Evolutionary conservation across 2,113 vertebrate species (phyloP).

Genomic region (Fulmarus glacialis): DNA sequence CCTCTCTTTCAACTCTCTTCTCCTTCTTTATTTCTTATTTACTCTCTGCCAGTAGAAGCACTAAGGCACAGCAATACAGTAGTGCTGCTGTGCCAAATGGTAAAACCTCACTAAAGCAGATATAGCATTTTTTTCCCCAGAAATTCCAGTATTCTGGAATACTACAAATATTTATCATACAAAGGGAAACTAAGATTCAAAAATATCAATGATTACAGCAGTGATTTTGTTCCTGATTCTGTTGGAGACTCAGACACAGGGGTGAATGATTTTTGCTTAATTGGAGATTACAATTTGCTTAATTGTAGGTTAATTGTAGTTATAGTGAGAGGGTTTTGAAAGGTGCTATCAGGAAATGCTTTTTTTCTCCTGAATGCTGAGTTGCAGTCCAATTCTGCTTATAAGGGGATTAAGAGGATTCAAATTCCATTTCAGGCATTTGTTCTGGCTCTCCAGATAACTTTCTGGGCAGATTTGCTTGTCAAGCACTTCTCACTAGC

Average conservation of each 20-base stretch:
- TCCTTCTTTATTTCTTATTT: background rate
- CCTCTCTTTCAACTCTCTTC: background rate
- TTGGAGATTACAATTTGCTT: too few species aligned
- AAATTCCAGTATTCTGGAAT: background rate
- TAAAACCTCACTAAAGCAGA: background rate
- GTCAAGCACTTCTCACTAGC: slow-evolving; percentile 72
- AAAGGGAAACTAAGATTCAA: background rate
- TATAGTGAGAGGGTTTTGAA: background rate
- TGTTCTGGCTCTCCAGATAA: slow-evolving; percentile 71
- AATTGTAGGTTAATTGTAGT: background rate
- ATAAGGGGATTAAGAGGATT: slow-evolving; percentile 73
- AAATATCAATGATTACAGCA: background rate
- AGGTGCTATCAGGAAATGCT: background rate
- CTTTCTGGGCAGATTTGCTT: slow-evolving; percentile 69
- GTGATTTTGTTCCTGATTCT: background rate
- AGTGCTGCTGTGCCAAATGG: background rate
- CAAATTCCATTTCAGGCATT: slow-evolving; percentile 81
- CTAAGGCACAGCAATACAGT: background rate
- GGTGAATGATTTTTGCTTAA: background rate
- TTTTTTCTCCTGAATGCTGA: slow-evolving; percentile 16
- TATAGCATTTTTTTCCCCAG: background rate
- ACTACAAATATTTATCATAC: background rate
- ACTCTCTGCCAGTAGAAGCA: background rate
- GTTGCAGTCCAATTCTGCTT: slow-evolving; percentile 64
- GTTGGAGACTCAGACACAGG: background rate